Conservation (phyloP, 35 echinoderm and acorn worm species). For the Holothuria glaberrima region DNA sequence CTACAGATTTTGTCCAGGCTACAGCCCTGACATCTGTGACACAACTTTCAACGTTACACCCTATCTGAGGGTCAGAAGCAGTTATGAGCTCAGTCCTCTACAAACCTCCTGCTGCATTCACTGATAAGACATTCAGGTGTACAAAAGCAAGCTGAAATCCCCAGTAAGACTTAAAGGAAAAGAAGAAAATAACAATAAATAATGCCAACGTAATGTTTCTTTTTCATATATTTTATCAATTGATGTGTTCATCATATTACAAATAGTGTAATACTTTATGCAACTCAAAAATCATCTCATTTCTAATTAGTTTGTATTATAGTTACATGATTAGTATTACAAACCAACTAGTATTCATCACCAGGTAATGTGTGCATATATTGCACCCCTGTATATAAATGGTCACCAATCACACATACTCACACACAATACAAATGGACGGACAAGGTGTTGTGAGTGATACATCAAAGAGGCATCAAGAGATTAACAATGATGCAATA, state of each 20-base stretch:
- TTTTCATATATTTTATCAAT: slow-evolving; percentile 38
- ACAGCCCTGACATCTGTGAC: no score
- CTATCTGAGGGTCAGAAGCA: no score
- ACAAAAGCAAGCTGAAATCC: no score
- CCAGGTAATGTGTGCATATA: slow-evolving; percentile 15
- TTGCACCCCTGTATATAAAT: slow-evolving; percentile 15
- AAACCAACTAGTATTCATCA: slow-evolving; percentile 2
- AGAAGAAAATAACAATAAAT: no score
- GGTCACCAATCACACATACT: not conserved
- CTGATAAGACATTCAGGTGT: no score
- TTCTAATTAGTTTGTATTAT: slow-evolving; percentile 29
- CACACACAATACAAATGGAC: not conserved
- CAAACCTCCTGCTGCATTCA: no score
- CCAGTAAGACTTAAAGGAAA: no score
- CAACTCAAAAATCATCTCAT: not conserved
- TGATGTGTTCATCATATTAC: slow-evolving; percentile 38
- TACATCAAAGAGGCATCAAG: not conserved
- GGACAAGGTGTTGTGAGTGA: not conserved
- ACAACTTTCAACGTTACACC: no score
- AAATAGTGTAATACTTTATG: slow-evolving; percentile 29
- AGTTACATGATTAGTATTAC: slow-evolving; percentile 24
- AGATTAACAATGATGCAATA: not conserved
- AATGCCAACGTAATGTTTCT: not conserved
- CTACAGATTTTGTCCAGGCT: no score
- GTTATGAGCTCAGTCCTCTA: no score